phyloP scores from a whole-genome alignment of 2,888 invertebrate genomes.

The Ophion slaviceki region DNA sequence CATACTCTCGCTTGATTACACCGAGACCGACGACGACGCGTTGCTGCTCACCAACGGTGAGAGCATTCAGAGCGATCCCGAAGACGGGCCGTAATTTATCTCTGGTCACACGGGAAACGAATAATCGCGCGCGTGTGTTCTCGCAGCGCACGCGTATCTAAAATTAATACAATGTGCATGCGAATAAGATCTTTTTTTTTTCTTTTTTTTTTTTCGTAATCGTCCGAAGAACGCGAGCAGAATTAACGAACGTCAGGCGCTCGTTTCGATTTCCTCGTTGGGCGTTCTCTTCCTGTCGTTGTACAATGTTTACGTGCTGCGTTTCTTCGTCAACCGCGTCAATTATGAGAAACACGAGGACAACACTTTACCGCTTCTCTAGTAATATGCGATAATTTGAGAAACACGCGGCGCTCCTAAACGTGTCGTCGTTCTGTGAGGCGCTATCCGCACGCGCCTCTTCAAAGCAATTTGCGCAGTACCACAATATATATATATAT shows the following conservation, averaged over 20 bases:
- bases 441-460: too few relatives aligned
- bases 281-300: background rate
- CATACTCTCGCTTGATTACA: constrained; percentile 89
- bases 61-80: constrained; percentile 81
- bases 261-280: background rate
- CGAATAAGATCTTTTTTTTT: constrained; percentile 27
- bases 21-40: constrained; percentile 89
- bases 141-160: constrained; percentile 4
- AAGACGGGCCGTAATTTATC: constrained; percentile 63
- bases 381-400: background rate
- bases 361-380: background rate
- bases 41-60: constrained; percentile 89
- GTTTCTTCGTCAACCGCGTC: constrained; percentile 1
- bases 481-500: too few relatives aligned
- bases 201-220: constrained; percentile 13
- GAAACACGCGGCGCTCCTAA: background rate
- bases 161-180: constrained; percentile 32
- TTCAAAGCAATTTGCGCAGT: too few relatives aligned
- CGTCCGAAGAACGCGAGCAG: constrained; percentile 2
- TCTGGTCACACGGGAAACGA: background rate
- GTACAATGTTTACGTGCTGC: background rate
- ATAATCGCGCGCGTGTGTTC: constrained; percentile 3
- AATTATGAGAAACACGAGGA: background rate
- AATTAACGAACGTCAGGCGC: background rate
- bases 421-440: too few relatives aligned